Percentiles rank a stretch among this genome's conserved stretches.
Conservation (phyloP, 2,113 vertebrate genomes). For the Sturnus vulgaris region DNA sequence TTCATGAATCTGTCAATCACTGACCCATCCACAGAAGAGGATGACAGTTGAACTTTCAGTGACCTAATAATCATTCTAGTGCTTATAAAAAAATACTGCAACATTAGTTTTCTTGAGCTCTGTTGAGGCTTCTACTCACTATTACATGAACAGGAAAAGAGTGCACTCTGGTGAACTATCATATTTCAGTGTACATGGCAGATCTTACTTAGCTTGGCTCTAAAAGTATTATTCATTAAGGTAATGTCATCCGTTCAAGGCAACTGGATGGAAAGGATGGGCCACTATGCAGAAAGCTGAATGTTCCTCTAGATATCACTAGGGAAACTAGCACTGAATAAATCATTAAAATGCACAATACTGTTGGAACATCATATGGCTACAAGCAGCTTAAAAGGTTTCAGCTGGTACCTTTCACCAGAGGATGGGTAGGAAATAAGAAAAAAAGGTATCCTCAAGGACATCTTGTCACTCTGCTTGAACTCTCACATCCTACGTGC, state of each 20-base stretch:
- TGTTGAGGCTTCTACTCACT: not conserved
- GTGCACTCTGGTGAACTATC: not conserved
- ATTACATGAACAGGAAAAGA: not conserved
- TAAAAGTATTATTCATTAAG: not conserved
- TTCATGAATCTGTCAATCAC: not conserved
- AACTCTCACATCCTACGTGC: not conserved
- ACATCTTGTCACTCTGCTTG: not conserved
- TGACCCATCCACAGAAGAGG: not conserved
- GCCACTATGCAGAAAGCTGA: not conserved
- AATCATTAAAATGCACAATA: not conserved
- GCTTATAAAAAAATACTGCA: not conserved
- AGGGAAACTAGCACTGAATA: not conserved
- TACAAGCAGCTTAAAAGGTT: not conserved
- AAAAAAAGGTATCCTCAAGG: not conserved
- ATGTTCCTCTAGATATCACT: not conserved
- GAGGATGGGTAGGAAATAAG: not conserved
- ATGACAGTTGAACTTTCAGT: constrained; percentile 35
- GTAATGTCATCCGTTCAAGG: not conserved
- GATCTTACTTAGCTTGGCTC: not conserved
- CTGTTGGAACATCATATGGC: not conserved
- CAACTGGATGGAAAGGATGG: not conserved
- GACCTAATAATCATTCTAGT: constrained; percentile 8
- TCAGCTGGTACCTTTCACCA: not conserved
- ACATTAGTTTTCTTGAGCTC: not conserved
- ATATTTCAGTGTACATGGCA: not conserved